phyloP scores from a whole-genome alignment of 2,888 invertebrate genomes.

The Strigamia transsilvanica region DNA sequence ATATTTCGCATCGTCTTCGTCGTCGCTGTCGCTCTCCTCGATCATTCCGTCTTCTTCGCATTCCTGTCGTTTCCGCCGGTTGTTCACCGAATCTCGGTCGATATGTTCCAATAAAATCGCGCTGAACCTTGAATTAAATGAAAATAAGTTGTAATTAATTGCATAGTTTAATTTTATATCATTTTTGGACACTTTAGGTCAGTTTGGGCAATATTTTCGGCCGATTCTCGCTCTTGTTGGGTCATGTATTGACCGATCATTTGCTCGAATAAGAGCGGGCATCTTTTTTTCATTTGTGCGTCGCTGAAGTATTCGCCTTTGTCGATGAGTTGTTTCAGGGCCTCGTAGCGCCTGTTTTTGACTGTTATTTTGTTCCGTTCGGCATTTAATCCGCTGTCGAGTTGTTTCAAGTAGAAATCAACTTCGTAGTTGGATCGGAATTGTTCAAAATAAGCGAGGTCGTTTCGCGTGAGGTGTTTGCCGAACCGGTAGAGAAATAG shows the following conservation, averaged over 20 bases:
- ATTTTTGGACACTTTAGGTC: slow-evolving; percentile 59
- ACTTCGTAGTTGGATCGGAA: slow-evolving; percentile 69
- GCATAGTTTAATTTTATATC: not conserved
- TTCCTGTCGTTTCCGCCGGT: slow-evolving; percentile 70
- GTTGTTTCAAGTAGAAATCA: slow-evolving; percentile 71
- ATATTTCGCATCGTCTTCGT: slow-evolving; percentile 55
- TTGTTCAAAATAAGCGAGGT: slow-evolving; percentile 75
- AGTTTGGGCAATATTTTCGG: slow-evolving; percentile 63
- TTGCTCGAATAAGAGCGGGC: slow-evolving; percentile 89
- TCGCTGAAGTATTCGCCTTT: slow-evolving; percentile 85
- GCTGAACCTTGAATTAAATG: slow-evolving; percentile 68
- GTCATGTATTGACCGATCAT: slow-evolving; percentile 86
- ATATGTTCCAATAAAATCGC: slow-evolving; percentile 82
- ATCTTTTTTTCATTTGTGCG: slow-evolving; percentile 90
- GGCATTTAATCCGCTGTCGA: slow-evolving; percentile 58
- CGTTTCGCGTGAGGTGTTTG: slow-evolving; percentile 72
- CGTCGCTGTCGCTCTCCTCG: slow-evolving; percentile 59
- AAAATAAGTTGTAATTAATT: not conserved
- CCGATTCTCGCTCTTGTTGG: slow-evolving; percentile 73
- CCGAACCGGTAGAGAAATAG: slow-evolving; percentile 82
- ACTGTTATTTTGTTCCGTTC: slow-evolving; percentile 67
- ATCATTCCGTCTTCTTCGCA: slow-evolving; percentile 63
- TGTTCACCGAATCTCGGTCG: slow-evolving; percentile 75
- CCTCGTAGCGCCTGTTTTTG: slow-evolving; percentile 83
- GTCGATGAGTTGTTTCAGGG: slow-evolving; percentile 76